These are phyloP conservation scores for Drosophila colorata DNA, from an alignment of 2,888 invertebrate genomes.

Conservation along the genomic window DNA sequence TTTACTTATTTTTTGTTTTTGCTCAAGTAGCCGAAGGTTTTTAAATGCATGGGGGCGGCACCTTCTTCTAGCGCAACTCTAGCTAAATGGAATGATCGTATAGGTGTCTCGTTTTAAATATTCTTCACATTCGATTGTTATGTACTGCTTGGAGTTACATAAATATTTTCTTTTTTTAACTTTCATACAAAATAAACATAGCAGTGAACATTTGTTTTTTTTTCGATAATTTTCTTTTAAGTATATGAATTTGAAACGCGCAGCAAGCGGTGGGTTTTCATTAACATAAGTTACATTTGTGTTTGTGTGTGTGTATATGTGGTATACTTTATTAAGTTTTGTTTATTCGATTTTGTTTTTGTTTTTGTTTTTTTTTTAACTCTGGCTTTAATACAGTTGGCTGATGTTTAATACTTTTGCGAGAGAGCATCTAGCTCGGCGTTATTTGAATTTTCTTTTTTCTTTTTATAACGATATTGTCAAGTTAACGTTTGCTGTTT, in stretches of 20 bases:
- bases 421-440: constrained; percentile 53
- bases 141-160: constrained; percentile 7
- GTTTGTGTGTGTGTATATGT: constrained; percentile 11
- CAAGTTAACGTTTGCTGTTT: constrained; percentile 40
- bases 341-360: constrained; percentile 7
- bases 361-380: constrained; percentile 19
- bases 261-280: constrained; percentile 77
- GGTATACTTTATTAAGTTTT: constrained; percentile 33
- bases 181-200: constrained; percentile 43
- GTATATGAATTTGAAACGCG: constrained; percentile 67
- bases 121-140: constrained; percentile 21
- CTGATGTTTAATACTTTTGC: constrained; percentile 59
- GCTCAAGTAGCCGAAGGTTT: constrained; percentile 69
- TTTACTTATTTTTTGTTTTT: constrained; percentile 19
- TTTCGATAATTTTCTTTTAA: constrained; percentile 21
- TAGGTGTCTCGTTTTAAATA: constrained; percentile 64
- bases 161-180: constrained; percentile 9
- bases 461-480: constrained; percentile 44
- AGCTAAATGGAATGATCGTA: constrained; percentile 81
- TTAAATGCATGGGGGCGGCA: constrained; percentile 68
- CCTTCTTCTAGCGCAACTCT: constrained; percentile 65
- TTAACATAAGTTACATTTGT: constrained; percentile 43
- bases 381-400: constrained; percentile 56
- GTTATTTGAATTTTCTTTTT: constrained; percentile 11
- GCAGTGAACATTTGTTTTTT: not conserved